Percentiles rank a stretch among this genome's conserved stretches.
Evolutionary conservation across 2,113 vertebrate genomes (phyloP).

Genomic region (Cygnus buccinator): DNA sequence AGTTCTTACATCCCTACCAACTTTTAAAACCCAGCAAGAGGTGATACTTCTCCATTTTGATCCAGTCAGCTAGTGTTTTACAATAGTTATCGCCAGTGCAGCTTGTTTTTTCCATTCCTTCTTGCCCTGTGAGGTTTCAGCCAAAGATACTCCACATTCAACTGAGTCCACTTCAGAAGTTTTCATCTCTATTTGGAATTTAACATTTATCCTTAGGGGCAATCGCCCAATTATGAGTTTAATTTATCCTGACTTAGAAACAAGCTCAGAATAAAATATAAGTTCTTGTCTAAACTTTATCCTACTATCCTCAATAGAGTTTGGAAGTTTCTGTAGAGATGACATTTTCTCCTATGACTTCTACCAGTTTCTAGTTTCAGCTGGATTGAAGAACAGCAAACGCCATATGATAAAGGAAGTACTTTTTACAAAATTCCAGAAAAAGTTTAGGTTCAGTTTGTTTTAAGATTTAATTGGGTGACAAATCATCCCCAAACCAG

Average conservation of each 20-base stretch:
- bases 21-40: background rate
- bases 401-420: background rate
- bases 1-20: background rate
- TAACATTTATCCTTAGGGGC: background rate
- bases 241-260: background rate
- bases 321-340: conserved; percentile 35
- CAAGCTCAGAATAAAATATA: conserved; percentile 12
- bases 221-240: background rate
- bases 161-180: background rate
- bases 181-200: background rate
- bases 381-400: background rate
- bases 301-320: background rate
- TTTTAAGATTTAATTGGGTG: background rate
- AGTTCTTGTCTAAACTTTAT: background rate
- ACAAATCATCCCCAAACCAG: background rate
- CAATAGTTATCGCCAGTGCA: fast-evolving
- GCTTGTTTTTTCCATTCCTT: background rate
- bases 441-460: background rate
- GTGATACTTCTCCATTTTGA: background rate
- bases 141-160: background rate
- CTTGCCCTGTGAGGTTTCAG: background rate
- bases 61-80: background rate
- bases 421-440: background rate
- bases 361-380: background rate
- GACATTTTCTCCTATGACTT: conserved; percentile 9